A percentile compares a stretch with the other conserved stretches of the same genome.
phyloP scores from a whole-genome alignment of 2,113 vertebrate species.

The Erythrocebus patas region DNA sequence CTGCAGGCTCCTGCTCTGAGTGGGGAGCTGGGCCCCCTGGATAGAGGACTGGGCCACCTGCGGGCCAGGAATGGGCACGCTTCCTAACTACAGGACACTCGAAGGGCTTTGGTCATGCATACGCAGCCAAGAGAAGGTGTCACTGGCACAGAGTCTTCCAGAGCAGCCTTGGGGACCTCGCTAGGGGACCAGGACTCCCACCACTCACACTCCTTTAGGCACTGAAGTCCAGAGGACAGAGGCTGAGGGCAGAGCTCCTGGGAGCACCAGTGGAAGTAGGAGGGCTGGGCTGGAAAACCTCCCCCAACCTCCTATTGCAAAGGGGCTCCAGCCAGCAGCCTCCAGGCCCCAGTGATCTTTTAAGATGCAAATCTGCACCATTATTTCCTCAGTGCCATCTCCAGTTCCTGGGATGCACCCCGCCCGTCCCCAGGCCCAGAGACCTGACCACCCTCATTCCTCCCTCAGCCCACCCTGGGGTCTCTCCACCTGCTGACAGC shows the following conservation, averaged over 20 bases:
- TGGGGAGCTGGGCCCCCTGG: neutral
- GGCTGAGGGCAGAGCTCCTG: neutral
- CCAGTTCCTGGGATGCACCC: neutral
- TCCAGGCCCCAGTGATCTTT: neutral
- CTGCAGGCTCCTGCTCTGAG: neutral
- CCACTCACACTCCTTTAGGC: neutral
- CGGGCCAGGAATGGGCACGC: rapidly evolving
- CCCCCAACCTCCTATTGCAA: neutral
- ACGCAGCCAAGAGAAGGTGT: neutral
- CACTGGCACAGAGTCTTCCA: neutral
- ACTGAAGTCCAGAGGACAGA: neutral
- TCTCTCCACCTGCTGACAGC: neutral
- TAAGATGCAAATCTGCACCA: neutral
- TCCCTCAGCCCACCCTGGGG: neutral
- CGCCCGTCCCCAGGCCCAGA: neutral
- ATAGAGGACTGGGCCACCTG: rapidly evolving
- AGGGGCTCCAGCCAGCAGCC: neutral
- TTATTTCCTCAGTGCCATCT: neutral
- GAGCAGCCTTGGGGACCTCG: rapidly evolving
- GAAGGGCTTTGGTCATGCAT: rapidly evolving
- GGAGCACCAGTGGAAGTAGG: neutral
- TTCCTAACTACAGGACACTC: too few species aligned
- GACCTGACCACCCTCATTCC: too few species aligned
- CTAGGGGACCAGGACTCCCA: neutral
- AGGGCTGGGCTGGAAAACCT: neutral